A percentile compares a stretch with the other conserved stretches of the same genome.
Conservation (phyloP, 2,888 invertebrate genomes). For the Acleris literana region DNA sequence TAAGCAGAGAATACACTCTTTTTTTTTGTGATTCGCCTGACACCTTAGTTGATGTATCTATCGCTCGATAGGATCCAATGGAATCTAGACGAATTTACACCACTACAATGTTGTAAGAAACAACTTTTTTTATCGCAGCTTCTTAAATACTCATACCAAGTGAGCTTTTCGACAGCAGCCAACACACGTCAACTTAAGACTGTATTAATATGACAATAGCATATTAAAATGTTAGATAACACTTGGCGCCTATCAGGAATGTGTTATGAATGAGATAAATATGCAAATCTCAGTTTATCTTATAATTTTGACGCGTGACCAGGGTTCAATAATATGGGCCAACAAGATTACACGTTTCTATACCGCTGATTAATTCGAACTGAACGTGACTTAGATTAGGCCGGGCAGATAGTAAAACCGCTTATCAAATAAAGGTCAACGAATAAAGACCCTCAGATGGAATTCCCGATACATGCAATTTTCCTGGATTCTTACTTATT, state of each 20-base stretch:
- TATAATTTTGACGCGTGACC: conserved; percentile 12
- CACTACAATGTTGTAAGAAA: too few relatives aligned
- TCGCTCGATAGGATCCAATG: too few relatives aligned
- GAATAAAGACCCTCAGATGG: not conserved
- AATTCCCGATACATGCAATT: too few relatives aligned
- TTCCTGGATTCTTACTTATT: not conserved
- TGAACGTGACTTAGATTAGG: conserved; percentile 22
- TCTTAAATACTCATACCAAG: too few relatives aligned
- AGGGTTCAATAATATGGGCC: conserved; percentile 16
- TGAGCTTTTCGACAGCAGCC: too few relatives aligned
- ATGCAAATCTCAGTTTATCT: conserved; percentile 24
- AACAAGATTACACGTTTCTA: conserved; percentile 16
- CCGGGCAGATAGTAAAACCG: not conserved
- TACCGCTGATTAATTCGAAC: conserved; percentile 19
- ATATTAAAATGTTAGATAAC: conserved; percentile 5
- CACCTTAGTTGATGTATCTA: too few relatives aligned
- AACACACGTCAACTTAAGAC: not conserved
- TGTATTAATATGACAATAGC: not conserved
- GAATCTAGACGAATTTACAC: too few relatives aligned
- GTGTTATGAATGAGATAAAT: conserved; percentile 14
- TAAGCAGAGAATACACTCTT: too few relatives aligned
- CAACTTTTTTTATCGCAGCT: too few relatives aligned
- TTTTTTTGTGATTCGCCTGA: too few relatives aligned
- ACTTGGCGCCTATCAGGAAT: conserved; percentile 20
- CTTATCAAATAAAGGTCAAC: conserved; percentile 23